Evolutionary conservation across 2,888 invertebrate genomes (phyloP), one percentile per base, ranked within the genome.

Genomic region (Cephus spinipes): DNA sequence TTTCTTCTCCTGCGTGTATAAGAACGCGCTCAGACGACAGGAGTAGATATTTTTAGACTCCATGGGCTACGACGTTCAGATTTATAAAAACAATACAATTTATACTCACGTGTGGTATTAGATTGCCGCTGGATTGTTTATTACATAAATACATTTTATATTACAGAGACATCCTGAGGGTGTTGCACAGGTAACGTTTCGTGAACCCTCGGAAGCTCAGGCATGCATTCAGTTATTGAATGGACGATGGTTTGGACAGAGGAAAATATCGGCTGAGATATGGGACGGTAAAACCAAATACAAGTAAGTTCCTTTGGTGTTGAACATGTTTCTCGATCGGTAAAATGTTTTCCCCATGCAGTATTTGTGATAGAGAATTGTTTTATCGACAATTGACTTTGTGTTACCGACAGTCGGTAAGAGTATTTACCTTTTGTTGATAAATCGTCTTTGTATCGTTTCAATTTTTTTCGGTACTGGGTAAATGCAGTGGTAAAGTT

Each of bases 251-350:
- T 98, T 98, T 92, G 97, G 96, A 12, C 95, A 98, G 89, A 93
- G 97, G 69, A 94, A 96, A 91, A 94, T 99, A 36, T 94, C 94
- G 4, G 99, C 98, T 4, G 96, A 96, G 89, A 95, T 96, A 82
- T 99, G 98, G 97, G 98, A 99, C 92, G 99, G 99, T 31, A 96
- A 96, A 90, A 97, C 98, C 0, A 99, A 98, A 91, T 98, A 96
- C 92, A 96, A 95, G 94, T 94, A 83, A 90, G 92, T 88, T 75
- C 23, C 69, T 32, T 32, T 31, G 12, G 15, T 1, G 71, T 71
- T 33, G 71, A 71, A 71, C 12, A 0, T 35, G 12, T 33, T 55
- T 12, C 30, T 36, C 6, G 23, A n/a, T 34, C 40, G 31, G 55
- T 15, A 74, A 32, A 34, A 23, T 6, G 2, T 9, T 55, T 55